Evolutionary conservation across 2,113 vertebrate genomes (phyloP).

Genomic region (Hystrix cristata): DNA sequence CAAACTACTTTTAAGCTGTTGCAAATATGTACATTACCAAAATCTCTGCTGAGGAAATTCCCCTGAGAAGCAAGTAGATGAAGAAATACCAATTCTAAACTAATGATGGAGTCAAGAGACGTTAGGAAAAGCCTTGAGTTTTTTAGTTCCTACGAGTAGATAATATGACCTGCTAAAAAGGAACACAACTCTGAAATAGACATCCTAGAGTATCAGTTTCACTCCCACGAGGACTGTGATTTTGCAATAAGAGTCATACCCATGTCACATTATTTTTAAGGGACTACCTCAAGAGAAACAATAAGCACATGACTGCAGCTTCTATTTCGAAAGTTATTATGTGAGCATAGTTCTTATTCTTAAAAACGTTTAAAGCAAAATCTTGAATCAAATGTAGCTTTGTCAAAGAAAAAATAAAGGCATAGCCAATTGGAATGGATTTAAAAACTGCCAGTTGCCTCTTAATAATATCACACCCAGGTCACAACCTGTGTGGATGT

Average conservation of each 20-base stretch:
- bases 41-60: slow-evolving; percentile 58
- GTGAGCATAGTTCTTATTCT: slow-evolving; percentile 62
- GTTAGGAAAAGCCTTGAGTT: slow-evolving; percentile 24
- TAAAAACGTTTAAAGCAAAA: slow-evolving; percentile 62
- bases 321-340: slow-evolving; percentile 77
- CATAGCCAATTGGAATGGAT: slow-evolving; percentile 20
- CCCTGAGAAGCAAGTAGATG: slow-evolving; percentile 15
- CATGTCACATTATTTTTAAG: slow-evolving; percentile 78
- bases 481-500: slow-evolving; percentile 25
- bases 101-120: background rate
- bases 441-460: slow-evolving; percentile 62
- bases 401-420: slow-evolving; percentile 60
- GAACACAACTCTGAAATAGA: slow-evolving; percentile 65
- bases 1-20: slow-evolving; percentile 43
- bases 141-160: slow-evolving; percentile 47
- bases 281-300: slow-evolving; percentile 76
- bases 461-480: slow-evolving; percentile 50
- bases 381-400: slow-evolving; percentile 52
- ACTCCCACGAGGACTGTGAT: slow-evolving; percentile 60
- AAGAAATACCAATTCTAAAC: slow-evolving; percentile 68
- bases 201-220: slow-evolving; percentile 73
- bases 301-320: slow-evolving; percentile 59
- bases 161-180: slow-evolving; percentile 61
- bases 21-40: slow-evolving; percentile 37
- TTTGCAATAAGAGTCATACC: slow-evolving; percentile 71